Conservation (phyloP, 2,113 vertebrate genomes). For the Malurus alboscapulatus region DNA sequence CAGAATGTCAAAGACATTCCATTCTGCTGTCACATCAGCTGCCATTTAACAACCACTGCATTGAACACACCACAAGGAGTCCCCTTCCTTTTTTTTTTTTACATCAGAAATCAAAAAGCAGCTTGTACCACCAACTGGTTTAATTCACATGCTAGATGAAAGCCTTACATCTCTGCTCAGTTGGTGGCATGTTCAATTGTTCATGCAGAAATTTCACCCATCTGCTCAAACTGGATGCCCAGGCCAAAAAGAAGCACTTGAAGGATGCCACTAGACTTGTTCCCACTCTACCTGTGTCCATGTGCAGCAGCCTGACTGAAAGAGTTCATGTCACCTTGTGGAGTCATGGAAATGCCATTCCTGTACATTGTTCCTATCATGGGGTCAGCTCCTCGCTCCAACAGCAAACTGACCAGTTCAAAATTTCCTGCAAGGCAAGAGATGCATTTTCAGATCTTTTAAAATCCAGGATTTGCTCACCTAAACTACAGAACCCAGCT, state of each 20-base stretch:
- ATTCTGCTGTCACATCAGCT: not conserved
- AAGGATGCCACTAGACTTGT: slow-evolving; percentile 31
- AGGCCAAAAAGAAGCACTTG: not conserved
- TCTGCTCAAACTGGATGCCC: not conserved
- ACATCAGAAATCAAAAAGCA: not conserved
- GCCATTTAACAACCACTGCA: slow-evolving; percentile 22
- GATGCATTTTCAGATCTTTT: slow-evolving; percentile 37
- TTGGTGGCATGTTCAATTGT: not conserved
- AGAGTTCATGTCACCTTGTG: slow-evolving; percentile 98
- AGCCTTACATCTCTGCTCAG: slow-evolving; percentile 2
- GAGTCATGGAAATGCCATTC: slow-evolving; percentile 93
- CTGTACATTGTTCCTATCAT: slow-evolving; percentile 97
- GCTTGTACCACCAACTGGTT: slow-evolving; percentile 8
- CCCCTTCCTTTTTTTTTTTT: not conserved
- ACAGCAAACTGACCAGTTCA: slow-evolving; percentile 94
- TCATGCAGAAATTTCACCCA: slow-evolving; percentile 38
- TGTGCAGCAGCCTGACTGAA: slow-evolving; percentile 98
- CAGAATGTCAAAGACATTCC: slow-evolving; percentile 24
- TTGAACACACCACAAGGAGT: not conserved
- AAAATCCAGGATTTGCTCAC: not conserved
- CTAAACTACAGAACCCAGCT: not conserved
- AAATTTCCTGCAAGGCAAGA: slow-evolving; percentile 88
- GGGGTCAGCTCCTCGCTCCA: slow-evolving; percentile 93
- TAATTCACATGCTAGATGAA: slow-evolving; percentile 32
- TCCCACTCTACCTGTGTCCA: slow-evolving; percentile 92